phyloP scores from a whole-genome alignment of 2,113 vertebrate genomes.

The Acanthisitta chloris region DNA sequence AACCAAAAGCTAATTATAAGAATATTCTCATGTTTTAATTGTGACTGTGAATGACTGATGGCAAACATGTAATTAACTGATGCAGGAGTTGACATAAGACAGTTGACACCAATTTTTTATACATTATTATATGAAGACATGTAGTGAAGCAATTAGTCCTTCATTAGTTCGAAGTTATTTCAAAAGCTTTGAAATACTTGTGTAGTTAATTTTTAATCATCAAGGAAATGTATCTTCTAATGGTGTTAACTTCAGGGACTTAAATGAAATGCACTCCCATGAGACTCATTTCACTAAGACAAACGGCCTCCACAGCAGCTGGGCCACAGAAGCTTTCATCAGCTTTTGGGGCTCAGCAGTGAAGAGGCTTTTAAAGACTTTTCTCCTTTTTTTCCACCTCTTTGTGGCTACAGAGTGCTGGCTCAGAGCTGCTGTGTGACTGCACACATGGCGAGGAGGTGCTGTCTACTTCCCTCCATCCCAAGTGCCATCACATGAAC shows the following conservation, averaged over 20 bases:
- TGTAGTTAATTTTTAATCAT: slow-evolving; percentile 74
- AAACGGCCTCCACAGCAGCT: not conserved
- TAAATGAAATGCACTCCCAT: slow-evolving; percentile 18
- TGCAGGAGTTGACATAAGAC: slow-evolving; percentile 70
- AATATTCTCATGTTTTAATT: slow-evolving; percentile 73
- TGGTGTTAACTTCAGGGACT: slow-evolving; percentile 38
- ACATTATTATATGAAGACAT: slow-evolving; percentile 71
- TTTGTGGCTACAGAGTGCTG: not conserved
- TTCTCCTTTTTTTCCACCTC: not conserved
- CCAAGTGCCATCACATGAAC: accelerated
- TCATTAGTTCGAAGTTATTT: slow-evolving; percentile 74
- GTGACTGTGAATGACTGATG: slow-evolving; percentile 64
- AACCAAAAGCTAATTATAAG: slow-evolving; percentile 71
- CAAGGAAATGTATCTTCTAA: slow-evolving; percentile 64
- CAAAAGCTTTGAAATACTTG: slow-evolving; percentile 72
- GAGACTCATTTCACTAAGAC: not conserved
- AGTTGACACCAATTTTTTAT: slow-evolving; percentile 59
- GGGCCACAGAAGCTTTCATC: not conserved
- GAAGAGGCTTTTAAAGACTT: not conserved
- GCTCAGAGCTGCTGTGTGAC: not conserved
- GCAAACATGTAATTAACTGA: slow-evolving; percentile 76
- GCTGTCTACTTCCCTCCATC: not conserved
- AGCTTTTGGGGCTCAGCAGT: not conserved
- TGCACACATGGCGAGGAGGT: not conserved
- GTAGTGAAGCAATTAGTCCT: slow-evolving; percentile 75